These are phyloP conservation scores for Yponomeuta malinellus DNA, from an alignment of 2,888 invertebrate species.

Conservation along the genomic window DNA sequence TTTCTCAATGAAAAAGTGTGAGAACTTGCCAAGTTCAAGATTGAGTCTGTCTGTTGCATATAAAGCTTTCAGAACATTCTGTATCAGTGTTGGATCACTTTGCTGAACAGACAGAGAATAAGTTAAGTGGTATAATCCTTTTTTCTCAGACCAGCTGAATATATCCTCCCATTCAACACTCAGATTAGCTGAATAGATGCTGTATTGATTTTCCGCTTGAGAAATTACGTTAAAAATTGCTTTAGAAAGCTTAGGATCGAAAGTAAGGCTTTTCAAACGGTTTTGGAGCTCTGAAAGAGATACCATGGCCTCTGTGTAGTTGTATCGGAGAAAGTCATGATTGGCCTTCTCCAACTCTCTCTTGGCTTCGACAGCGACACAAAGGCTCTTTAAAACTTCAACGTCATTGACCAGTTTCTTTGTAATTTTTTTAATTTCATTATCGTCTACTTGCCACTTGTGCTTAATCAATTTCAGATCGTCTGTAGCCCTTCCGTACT, in stretches of 20 bases:
- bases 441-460: conserved; percentile 37
- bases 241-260: conserved; percentile 46
- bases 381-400: conserved; percentile 41
- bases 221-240: conserved; percentile 46
- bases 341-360: conserved; percentile 49
- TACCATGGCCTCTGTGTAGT: conserved; percentile 53
- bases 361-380: conserved; percentile 48
- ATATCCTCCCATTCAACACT: conserved; percentile 66
- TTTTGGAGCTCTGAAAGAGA: conserved; percentile 41
- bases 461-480: conserved; percentile 35
- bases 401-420: conserved; percentile 42
- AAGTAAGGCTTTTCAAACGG: conserved; percentile 39
- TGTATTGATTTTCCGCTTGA: conserved; percentile 57
- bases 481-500: conserved; percentile 36
- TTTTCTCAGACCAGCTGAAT: conserved; percentile 58
- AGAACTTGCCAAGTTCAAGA: conserved; percentile 58
- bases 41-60: conserved; percentile 54
- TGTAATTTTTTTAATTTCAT: conserved; percentile 42
- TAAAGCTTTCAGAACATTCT: conserved; percentile 59
- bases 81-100: conserved; percentile 51
- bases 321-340: conserved; percentile 53
- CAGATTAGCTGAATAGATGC: conserved; percentile 55
- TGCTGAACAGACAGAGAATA: conserved; percentile 61
- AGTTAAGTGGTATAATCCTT: conserved; percentile 46
- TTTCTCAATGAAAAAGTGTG: conserved; percentile 61